A percentile compares a stretch with the other conserved stretches of the same genome.
Evolutionary conservation across 2,113 vertebrate species (phyloP).

Genomic region (Thymallus thymallus): DNA sequence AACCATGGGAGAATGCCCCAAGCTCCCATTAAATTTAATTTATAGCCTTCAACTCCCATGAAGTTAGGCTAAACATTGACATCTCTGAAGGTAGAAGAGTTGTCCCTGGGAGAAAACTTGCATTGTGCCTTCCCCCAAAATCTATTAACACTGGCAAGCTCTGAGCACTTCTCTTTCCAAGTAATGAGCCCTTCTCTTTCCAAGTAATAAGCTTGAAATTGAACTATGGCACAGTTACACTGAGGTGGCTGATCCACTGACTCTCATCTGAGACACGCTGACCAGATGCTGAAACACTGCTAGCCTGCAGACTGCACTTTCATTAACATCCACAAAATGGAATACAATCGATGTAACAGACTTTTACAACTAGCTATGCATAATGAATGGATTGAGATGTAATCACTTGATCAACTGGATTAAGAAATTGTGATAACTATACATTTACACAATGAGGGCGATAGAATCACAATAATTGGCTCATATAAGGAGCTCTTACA

Average conservation of each 20-base stretch:
- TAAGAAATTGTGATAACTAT: background rate
- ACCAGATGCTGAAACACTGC: background rate
- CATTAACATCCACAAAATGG: background rate
- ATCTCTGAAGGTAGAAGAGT: constrained; percentile 59
- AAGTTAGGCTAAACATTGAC: constrained; percentile 72
- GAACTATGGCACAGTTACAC: constrained; percentile 5
- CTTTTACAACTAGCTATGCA: background rate
- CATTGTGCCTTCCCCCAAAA: constrained; percentile 3
- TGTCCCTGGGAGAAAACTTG: constrained; percentile 15
- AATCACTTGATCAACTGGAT: background rate
- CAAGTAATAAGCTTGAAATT: constrained; percentile 12
- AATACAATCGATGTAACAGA: background rate
- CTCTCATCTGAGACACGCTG: background rate
- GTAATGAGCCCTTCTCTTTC: constrained; percentile 1
- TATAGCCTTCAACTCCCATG: constrained; percentile 65
- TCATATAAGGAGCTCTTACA: too few species aligned
- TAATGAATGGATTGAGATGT: background rate
- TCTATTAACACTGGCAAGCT: constrained; percentile 19
- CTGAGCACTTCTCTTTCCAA: background rate
- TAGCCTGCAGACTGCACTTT: background rate
- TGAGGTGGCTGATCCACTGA: constrained; percentile 6
- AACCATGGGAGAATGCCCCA: constrained; percentile 76
- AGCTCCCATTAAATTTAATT: constrained; percentile 76
- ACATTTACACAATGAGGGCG: background rate
- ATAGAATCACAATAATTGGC: background rate